Conservation (phyloP, 2,888 invertebrate species). For the Odiellus spinosus region DNA sequence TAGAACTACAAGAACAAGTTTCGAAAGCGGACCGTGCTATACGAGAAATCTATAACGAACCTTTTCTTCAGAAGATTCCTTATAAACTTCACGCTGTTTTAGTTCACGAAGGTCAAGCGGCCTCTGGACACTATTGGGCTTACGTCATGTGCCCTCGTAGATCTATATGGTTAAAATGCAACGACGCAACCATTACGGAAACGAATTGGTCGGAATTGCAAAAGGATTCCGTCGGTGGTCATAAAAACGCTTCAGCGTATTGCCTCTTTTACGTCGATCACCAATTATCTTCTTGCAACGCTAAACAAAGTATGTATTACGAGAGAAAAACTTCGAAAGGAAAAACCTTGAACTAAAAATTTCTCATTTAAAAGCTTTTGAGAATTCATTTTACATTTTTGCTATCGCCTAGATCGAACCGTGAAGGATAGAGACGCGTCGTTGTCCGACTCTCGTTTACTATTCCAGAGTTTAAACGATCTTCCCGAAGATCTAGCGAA, state of each 20-base stretch:
- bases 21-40: constrained; percentile 25
- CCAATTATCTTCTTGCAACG: constrained; percentile 5
- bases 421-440: too few species aligned
- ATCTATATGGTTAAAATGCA: constrained; percentile 33
- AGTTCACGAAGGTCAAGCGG: constrained; percentile 36
- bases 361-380: too few species aligned
- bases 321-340: too few species aligned
- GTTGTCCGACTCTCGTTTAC: too few species aligned
- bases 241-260: constrained; percentile 34
- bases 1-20: constrained; percentile 28
- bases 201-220: constrained; percentile 32
- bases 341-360: too few species aligned
- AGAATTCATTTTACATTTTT: too few species aligned
- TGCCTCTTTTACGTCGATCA: constrained; percentile 34
- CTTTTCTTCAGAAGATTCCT: constrained; percentile 27
- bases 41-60: constrained; percentile 29
- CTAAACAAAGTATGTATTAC: too few species aligned
- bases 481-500: constrained; percentile 24
- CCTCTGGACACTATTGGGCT: constrained; percentile 36
- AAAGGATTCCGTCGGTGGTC: constrained; percentile 33
- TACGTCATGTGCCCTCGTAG: constrained; percentile 30
- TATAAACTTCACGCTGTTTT: constrained; percentile 35
- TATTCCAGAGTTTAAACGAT: constrained; percentile 1
- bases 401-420: too few species aligned
- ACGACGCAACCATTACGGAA: constrained; percentile 33